A percentile compares a stretch with the other conserved stretches of the same genome.
Conservation (phyloP, 2,797 vertebrate species). For the Sebastes paucispinis region DNA sequence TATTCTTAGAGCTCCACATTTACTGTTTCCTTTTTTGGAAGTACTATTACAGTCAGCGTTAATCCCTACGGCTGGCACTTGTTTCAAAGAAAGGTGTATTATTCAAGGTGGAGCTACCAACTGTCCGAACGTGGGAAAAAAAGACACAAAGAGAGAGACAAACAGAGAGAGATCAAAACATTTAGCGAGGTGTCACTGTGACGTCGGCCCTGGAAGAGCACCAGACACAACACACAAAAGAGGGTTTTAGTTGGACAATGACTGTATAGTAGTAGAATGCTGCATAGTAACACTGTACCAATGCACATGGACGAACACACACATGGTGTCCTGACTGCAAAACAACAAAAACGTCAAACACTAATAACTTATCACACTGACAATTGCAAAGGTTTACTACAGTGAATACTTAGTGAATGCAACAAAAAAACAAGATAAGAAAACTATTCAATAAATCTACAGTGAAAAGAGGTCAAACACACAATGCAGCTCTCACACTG, state of each 20-base stretch:
- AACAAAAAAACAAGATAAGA: not conserved
- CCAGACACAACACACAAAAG: slow-evolving; percentile 57
- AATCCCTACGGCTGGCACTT: not conserved
- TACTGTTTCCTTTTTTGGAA: not conserved
- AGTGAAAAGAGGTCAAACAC: not conserved
- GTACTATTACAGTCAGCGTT: not conserved
- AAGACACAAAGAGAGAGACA: not conserved
- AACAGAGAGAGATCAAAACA: not conserved
- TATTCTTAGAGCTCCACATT: not conserved
- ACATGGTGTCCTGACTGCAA: not conserved
- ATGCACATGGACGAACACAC: not conserved
- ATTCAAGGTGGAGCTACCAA: not conserved
- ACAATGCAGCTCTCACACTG: not conserved
- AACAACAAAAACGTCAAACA: slow-evolving; percentile 17
- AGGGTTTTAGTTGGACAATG: slow-evolving; percentile 63
- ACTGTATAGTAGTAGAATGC: slow-evolving; percentile 33
- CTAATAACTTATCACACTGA: not conserved
- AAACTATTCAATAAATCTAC: not conserved
- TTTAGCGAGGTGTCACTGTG: slow-evolving; percentile 27
- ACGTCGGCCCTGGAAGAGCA: slow-evolving; percentile 29
- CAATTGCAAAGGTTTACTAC: not conserved
- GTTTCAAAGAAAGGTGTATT: not conserved
- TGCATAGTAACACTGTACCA: slow-evolving; percentile 14
- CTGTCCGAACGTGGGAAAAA: not conserved
- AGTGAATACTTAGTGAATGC: not conserved